Conservation (phyloP, 2,888 invertebrate species). For the Caenorhabditis sp. region DNA sequence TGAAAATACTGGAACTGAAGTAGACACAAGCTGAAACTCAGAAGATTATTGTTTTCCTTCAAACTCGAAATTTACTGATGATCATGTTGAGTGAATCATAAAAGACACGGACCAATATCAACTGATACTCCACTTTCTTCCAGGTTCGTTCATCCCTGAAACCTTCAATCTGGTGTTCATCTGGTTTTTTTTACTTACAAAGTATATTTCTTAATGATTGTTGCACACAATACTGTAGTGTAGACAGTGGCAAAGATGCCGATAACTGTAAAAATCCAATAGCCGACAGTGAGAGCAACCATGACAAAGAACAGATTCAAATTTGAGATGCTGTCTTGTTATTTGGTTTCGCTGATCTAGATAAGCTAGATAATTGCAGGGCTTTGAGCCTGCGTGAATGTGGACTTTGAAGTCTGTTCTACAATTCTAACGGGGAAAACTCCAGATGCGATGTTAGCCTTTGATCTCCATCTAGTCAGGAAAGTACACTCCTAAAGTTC, state of each 20-base stretch:
- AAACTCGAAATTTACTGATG: neutral
- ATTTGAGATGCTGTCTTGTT: neutral
- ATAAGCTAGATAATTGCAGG: neutral
- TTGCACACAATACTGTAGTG: neutral
- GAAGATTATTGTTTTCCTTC: neutral
- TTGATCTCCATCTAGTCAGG: too few relatives aligned
- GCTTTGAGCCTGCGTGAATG: neutral
- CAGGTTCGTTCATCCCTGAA: conserved; percentile 15
- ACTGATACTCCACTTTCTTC: conserved; percentile 39
- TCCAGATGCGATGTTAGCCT: too few relatives aligned
- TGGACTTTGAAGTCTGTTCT: neutral
- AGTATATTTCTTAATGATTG: conserved; percentile 10
- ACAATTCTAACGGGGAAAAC: neutral
- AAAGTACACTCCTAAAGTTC: too few relatives aligned
- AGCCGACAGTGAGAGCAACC: neutral
- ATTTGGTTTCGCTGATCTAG: neutral
- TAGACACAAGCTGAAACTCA: neutral
- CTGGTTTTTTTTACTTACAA: conserved; percentile 1
- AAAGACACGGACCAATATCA: conserved; percentile 32
- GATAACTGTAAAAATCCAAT: conserved; percentile 23
- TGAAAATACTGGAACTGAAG: neutral
- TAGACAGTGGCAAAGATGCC: neutral
- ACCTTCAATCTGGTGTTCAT: neutral
- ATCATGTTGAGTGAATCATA: conserved; percentile 16
- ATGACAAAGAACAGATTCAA: neutral